These are phyloP conservation scores for Drosophila subsilvestris DNA, from an alignment of 2,888 invertebrate genomes.

Conservation along the genomic window DNA sequence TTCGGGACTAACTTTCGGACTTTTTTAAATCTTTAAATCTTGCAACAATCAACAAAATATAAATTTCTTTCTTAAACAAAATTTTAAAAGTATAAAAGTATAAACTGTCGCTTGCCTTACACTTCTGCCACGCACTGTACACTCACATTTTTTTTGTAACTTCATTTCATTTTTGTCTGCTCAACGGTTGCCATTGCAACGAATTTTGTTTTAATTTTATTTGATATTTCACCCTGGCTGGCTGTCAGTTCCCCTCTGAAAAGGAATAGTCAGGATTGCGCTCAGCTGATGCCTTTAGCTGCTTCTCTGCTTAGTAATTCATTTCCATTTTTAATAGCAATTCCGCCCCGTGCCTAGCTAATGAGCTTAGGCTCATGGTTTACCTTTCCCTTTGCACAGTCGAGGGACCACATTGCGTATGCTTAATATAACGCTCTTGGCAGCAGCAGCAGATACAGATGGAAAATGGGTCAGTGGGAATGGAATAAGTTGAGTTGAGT, in stretches of 20 bases:
- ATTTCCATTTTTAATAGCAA: constrained; percentile 65
- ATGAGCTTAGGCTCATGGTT: constrained; percentile 65
- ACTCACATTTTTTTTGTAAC: constrained; percentile 11
- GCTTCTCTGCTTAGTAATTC: constrained; percentile 26
- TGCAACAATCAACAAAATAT: no score
- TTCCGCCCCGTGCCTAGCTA: constrained; percentile 50
- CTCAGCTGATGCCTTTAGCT: constrained; percentile 1
- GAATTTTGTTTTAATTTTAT: constrained; percentile 41
- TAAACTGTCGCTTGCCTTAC: constrained; percentile 45
- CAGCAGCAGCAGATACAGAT: constrained; percentile 28
- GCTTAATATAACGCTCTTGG: constrained; percentile 36
- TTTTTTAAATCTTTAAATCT: no score
- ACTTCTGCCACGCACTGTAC: constrained; percentile 39
- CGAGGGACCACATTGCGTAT: constrained; percentile 51
- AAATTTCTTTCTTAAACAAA: background rate
- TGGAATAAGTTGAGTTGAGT: constrained; percentile 16
- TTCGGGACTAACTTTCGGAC: no score
- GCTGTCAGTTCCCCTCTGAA: background rate
- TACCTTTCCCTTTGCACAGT: constrained; percentile 11
- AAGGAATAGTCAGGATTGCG: constrained; percentile 17
- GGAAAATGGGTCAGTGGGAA: constrained; percentile 45
- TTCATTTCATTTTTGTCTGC: constrained; percentile 13
- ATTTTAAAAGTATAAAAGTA: background rate
- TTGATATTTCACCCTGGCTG: constrained; percentile 1
- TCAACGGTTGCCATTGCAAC: constrained; percentile 62